phyloP scores from a whole-genome alignment of 1,140 invertebrate species.

The Lerema accius region DNA sequence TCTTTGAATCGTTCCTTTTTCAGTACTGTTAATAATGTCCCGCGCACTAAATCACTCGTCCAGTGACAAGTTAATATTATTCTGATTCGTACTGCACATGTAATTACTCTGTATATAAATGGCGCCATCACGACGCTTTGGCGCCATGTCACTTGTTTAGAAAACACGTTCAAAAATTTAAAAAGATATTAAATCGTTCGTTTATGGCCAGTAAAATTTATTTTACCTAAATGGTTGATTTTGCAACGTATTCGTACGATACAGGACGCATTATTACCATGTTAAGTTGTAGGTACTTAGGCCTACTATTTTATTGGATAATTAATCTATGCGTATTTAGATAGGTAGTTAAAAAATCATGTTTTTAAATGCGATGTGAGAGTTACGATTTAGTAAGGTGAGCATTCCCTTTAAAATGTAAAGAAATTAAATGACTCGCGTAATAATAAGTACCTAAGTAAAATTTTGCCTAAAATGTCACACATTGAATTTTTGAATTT shows the following conservation, averaged over 20 bases:
- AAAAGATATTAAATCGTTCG: neutral
- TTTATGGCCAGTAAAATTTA: conserved; percentile 7
- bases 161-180: conserved; percentile 19
- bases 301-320: neutral
- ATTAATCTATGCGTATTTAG: too few relatives aligned
- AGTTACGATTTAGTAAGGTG: too few relatives aligned
- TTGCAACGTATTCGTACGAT: neutral
- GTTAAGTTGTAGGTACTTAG: neutral
- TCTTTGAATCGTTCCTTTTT: neutral
- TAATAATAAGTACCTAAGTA: too few relatives aligned
- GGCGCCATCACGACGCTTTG: conserved; percentile 27
- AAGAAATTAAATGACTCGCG: too few relatives aligned
- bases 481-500: too few relatives aligned
- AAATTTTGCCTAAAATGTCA: too few relatives aligned
- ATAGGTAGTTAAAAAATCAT: too few relatives aligned
- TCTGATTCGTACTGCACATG: conserved; percentile 14
- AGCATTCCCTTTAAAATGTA: too few relatives aligned
- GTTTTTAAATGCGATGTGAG: too few relatives aligned
- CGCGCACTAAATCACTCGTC: conserved; percentile 15
- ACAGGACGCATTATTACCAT: neutral
- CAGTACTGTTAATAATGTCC: neutral
- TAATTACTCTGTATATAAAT: conserved; percentile 20
- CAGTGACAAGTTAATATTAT: conserved; percentile 10
- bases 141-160: conserved; percentile 30
- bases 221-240: conserved; percentile 12